These are phyloP conservation scores for Drosophila nannoptera DNA, from an alignment of 1,140 invertebrate species.

Conservation along the genomic window DNA sequence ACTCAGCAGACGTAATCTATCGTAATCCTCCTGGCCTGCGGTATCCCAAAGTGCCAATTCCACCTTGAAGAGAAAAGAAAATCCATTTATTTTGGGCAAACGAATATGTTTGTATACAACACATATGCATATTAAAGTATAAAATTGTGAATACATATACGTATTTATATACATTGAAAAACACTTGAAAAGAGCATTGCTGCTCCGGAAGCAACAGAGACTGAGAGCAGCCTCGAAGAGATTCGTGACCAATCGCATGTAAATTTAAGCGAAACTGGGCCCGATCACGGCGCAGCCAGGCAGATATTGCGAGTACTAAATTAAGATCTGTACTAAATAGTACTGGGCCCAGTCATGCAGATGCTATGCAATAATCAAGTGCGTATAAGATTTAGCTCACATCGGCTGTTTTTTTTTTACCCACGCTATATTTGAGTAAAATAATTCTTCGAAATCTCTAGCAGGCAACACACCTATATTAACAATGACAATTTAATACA, in stretches of 20 bases:
- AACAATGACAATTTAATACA: no score
- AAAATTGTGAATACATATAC: background rate
- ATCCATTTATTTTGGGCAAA: constrained; percentile 2
- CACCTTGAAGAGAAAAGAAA: constrained; percentile 81
- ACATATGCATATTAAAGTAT: no score
- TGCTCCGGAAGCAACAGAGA: constrained; percentile 11
- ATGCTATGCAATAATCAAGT: no score
- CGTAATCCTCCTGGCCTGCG: constrained; percentile 98
- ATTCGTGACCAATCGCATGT: constrained; percentile 22
- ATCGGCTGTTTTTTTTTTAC: no score
- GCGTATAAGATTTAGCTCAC: no score
- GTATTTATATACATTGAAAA: background rate
- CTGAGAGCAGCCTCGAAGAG: constrained; percentile 16
- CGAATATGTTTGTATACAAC: background rate
- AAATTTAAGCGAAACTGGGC: constrained; percentile 8
- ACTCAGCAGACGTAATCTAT: constrained; percentile 94
- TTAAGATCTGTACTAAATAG: constrained; percentile 47
- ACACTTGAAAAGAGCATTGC: constrained; percentile 13
- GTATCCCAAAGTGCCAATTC: constrained; percentile 97
- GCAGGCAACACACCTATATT: no score
- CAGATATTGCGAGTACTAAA: constrained; percentile 34
- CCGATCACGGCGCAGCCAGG: constrained; percentile 3
- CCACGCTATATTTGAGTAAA: no score
- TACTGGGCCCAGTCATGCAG: no score
- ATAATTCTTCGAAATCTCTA: no score